Evolutionary conservation across 2,113 vertebrate genomes (phyloP), one percentile per base, ranked within the genome.

Genomic region (Ceyx melanurus): DNA sequence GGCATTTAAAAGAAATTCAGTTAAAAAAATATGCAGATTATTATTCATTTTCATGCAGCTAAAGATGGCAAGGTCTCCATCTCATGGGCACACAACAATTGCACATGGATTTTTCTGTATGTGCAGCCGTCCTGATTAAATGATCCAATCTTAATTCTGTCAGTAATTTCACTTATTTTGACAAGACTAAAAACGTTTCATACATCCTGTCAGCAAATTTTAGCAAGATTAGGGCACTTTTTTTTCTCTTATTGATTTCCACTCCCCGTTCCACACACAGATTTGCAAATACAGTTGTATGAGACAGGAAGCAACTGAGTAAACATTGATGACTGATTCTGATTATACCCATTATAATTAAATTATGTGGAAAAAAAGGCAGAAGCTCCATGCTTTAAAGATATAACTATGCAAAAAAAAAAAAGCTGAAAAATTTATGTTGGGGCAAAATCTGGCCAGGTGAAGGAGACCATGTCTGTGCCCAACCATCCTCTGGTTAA

Each of bases 381-480:
- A 57, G 29, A 86, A 57, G 16, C 7, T 89, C 29, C 31, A 28
- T 22, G 18, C 7, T 70, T 80, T 72, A 51, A 79, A 88, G 15
- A 77, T 8, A 3, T 2, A 57, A 14, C 13, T 21, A 31, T 0
- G 5, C 7, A 78, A 77, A 81, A 78, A 0, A 51, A 33, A 33
- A 37, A 37, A 37, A 37, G 8, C n/a, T 37, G 42, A 46, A 51
- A 86, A n/a, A 28, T 73, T 72, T 37, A 14, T 11, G 3, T 21
- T 60, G 9, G 13, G 25, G n/a, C 9, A 89, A 93, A 73, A 81
- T 13, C 16, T 33, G 11, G 28, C 48, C 81, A 65, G 35, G 77
- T 4, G 1, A 2, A 4, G 6, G 8, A 77, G n/a, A n/a, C 10
- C 26, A 7, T 4, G 19, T 46, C 10, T 23, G 54, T 0, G 5